phyloP scores from a whole-genome alignment of 2,797 vertebrate genomes.

The Podarcis siculus region DNA sequence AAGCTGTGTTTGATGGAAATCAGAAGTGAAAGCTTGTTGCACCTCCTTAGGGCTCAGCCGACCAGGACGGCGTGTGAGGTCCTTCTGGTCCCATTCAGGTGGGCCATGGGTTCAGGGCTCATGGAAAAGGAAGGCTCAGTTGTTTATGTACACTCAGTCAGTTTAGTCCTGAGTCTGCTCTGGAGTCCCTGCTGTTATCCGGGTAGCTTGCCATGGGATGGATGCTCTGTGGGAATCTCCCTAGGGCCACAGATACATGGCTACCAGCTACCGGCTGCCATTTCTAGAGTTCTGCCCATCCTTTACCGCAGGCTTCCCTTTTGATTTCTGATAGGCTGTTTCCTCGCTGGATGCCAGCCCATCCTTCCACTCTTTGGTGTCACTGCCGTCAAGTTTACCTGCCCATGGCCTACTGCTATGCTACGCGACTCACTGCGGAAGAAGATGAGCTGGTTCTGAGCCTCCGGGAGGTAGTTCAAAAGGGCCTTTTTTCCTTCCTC shows the following conservation, averaged over 20 bases:
- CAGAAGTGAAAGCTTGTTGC: no score
- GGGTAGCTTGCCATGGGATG: background rate
- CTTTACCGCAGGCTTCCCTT: background rate
- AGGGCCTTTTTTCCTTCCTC: background rate
- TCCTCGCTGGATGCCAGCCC: conserved; percentile 89
- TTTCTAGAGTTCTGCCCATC: background rate
- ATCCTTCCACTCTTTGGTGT: conserved; percentile 94
- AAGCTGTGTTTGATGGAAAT: no score
- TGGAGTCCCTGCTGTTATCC: background rate
- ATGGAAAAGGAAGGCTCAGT: background rate
- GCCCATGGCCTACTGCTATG: conserved; percentile 97
- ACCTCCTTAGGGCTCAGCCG: no score
- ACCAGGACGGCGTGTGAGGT: no score
- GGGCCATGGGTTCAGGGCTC: no score
- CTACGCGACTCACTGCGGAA: conserved; percentile 81
- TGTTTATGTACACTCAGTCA: background rate
- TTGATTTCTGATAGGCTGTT: conserved; percentile 83
- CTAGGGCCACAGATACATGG: no score
- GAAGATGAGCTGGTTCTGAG: conserved; percentile 88
- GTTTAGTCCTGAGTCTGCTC: background rate
- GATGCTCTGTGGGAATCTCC: background rate
- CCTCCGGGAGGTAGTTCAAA: conserved; percentile 88
- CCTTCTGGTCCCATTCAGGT: no score
- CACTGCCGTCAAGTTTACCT: conserved; percentile 97
- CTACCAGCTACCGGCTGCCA: background rate